Evolutionary conservation across 2,113 vertebrate genomes (phyloP).

Genomic region (Leptobrachium leishanense): DNA sequence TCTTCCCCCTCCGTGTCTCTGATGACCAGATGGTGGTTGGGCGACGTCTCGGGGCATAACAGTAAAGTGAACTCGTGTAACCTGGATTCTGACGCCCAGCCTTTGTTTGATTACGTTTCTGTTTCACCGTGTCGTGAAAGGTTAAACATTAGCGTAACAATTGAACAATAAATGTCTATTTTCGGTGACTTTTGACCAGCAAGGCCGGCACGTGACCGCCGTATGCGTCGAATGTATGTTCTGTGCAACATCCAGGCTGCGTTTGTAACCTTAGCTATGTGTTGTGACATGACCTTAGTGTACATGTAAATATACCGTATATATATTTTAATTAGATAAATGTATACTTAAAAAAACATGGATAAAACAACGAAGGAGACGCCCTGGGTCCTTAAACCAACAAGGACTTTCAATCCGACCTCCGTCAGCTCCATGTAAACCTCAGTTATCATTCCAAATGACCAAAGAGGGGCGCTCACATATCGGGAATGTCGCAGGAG

Average conservation of each 20-base stretch:
- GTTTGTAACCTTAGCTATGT: too few species aligned
- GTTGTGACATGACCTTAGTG: too few species aligned
- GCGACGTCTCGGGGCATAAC: slow-evolving; percentile 26
- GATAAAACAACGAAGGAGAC: too few species aligned
- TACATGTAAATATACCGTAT: too few species aligned
- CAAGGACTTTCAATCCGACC: too few species aligned
- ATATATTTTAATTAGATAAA: too few species aligned
- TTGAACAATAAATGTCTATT: slow-evolving; percentile 71
- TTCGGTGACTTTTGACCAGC: slow-evolving; percentile 73
- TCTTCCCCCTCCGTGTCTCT: slow-evolving; percentile 4
- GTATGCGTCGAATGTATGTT: slow-evolving; percentile 25
- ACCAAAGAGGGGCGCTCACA: too few species aligned
- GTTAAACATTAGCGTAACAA: slow-evolving; percentile 78
- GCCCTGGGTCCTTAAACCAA: too few species aligned
- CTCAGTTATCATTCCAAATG: too few species aligned
- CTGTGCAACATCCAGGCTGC: not conserved
- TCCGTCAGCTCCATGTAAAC: too few species aligned
- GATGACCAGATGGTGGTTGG: slow-evolving; percentile 31
- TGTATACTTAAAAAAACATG: too few species aligned
- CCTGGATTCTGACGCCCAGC: slow-evolving; percentile 61
- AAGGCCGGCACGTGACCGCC: slow-evolving; percentile 52
- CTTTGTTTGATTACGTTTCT: slow-evolving; percentile 72
- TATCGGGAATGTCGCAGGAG: too few species aligned
- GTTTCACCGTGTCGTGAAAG: slow-evolving; percentile 67
- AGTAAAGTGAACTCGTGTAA: slow-evolving; percentile 31